A percentile compares a stretch with the other conserved stretches of the same genome.
Evolutionary conservation across 1,140 invertebrate species (phyloP).

Genomic region (Apis florea): DNA sequence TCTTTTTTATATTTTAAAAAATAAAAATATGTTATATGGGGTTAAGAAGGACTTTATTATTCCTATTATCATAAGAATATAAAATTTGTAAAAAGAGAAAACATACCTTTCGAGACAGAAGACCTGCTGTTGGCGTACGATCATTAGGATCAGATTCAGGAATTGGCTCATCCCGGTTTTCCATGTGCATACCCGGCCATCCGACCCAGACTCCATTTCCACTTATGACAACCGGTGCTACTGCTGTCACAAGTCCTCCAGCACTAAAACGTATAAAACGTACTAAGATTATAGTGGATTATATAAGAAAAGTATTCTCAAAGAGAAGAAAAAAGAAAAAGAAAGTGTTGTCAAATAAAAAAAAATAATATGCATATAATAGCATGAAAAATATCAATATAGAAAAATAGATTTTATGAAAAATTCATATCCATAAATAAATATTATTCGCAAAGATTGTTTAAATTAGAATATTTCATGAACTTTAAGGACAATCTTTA

Average conservation of each 20-base stretch:
- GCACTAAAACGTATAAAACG: conserved; percentile 82
- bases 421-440: not conserved
- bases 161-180: conserved; percentile 87
- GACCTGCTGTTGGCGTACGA: conserved; percentile 90
- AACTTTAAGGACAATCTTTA: not conserved
- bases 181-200: conserved; percentile 92
- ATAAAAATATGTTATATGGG: no score
- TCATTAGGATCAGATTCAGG: conserved; percentile 92
- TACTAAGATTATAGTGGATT: not conserved
- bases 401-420: not conserved
- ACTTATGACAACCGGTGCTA: conserved; percentile 92
- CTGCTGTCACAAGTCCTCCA: conserved; percentile 93
- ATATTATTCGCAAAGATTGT: not conserved
- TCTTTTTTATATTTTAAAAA: no score
- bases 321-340: not conserved
- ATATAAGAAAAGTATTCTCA: no score
- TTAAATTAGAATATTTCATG: not conserved
- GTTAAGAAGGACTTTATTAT: not conserved
- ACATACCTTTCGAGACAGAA: conserved; percentile 89
- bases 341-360: not conserved
- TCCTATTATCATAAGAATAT: not conserved
- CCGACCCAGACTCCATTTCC: conserved; percentile 93
- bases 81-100: not conserved
- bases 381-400: not conserved
- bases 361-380: not conserved